Evolutionary conservation across 2,888 invertebrate genomes (phyloP).

Genomic region (Urechis unicinctus): DNA sequence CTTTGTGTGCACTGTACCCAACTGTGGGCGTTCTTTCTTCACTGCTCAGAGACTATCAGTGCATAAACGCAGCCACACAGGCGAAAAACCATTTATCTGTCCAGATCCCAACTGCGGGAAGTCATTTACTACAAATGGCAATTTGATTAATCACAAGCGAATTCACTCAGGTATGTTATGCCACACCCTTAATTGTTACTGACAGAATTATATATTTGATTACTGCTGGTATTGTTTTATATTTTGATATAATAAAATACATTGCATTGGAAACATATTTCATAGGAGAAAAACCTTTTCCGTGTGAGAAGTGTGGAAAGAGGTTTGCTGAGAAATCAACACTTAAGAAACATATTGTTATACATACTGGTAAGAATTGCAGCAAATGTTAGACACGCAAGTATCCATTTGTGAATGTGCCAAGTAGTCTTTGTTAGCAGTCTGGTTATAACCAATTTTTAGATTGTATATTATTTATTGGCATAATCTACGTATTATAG

Average conservation of each 20-base stretch:
- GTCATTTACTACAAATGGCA: slow-evolving; percentile 27
- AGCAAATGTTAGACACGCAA: no score
- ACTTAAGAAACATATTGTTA: slow-evolving; percentile 32
- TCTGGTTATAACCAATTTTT: no score
- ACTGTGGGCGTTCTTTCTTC: slow-evolving; percentile 32
- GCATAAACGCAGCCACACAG: slow-evolving; percentile 31
- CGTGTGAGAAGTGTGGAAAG: slow-evolving; percentile 29
- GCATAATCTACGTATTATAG: background rate
- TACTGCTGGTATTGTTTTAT: no score
- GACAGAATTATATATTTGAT: no score
- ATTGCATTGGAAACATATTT: no score
- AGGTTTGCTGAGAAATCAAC: slow-evolving; percentile 36
- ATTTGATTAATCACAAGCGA: slow-evolving; percentile 27
- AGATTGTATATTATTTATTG: background rate
- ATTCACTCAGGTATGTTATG: slow-evolving; percentile 25
- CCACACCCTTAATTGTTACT: no score
- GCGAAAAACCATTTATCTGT: slow-evolving; percentile 28
- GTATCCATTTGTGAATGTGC: no score
- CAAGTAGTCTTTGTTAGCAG: no score
- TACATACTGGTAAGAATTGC: slow-evolving; percentile 33
- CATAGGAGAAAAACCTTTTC: slow-evolving; percentile 35
- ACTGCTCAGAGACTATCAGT: slow-evolving; percentile 33
- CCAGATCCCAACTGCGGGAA: slow-evolving; percentile 21
- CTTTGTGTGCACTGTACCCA: slow-evolving; percentile 22
- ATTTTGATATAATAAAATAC: no score